These are phyloP conservation scores for Rotaria socialis DNA, from an alignment of 2,888 invertebrate genomes.

Conservation along the genomic window DNA sequence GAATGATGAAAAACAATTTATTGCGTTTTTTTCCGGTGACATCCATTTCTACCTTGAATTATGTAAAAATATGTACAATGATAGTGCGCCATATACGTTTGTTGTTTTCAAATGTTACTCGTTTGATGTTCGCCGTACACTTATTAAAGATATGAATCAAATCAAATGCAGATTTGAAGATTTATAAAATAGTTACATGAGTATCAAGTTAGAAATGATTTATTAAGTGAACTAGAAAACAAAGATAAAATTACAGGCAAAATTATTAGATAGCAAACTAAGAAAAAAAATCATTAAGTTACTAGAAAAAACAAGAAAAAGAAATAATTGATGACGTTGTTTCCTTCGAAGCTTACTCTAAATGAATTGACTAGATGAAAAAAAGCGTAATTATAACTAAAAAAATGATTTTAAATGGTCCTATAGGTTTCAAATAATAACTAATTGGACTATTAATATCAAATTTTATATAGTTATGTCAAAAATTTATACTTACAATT, in stretches of 20 bases:
- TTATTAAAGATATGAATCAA: too few relatives aligned
- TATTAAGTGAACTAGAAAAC: background rate
- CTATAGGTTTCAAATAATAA: background rate
- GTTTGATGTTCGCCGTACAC: too few relatives aligned
- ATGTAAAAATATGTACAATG: too few relatives aligned
- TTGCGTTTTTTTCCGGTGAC: too few relatives aligned
- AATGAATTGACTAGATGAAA: background rate
- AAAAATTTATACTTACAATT: background rate
- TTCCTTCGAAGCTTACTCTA: too few relatives aligned
- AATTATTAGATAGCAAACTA: background rate
- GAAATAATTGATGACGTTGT: background rate
- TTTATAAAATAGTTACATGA: background rate
- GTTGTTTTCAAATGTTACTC: too few relatives aligned
- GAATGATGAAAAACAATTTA: too few relatives aligned
- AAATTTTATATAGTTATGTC: background rate
- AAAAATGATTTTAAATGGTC: background rate
- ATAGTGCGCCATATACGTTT: too few relatives aligned
- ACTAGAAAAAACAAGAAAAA: background rate
- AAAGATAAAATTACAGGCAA: background rate
- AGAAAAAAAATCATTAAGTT: background rate
- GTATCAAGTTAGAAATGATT: background rate
- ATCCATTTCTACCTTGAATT: too few relatives aligned
- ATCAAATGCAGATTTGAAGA: background rate
- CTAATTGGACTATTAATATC: background rate
- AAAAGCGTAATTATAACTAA: background rate